Evolutionary conservation across 2,797 vertebrate species (phyloP).

Genomic region (Neomorphus geoffroyi): DNA sequence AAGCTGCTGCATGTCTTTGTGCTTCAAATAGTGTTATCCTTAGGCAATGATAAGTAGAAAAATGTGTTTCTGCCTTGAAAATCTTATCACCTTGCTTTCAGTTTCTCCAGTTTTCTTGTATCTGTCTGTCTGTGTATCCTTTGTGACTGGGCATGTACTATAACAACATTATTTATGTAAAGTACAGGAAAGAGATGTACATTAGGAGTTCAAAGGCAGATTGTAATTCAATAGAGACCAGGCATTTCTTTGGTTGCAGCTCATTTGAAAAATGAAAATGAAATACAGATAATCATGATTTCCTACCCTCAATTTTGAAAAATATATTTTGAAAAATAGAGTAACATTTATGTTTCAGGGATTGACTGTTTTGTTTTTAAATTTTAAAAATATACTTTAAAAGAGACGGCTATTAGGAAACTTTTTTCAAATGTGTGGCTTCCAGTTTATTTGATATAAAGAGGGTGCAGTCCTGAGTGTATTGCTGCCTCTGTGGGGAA

Average conservation of each 20-base stretch:
- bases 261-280: neutral
- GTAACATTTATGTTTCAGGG: neutral
- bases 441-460: neutral
- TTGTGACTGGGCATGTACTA: constrained; percentile 19
- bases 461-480: neutral
- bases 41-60: constrained; percentile 42
- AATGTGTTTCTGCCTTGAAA: constrained; percentile 47
- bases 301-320: neutral
- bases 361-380: neutral
- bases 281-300: neutral
- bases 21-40: constrained; percentile 38
- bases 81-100: constrained; percentile 52
- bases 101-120: constrained; percentile 43
- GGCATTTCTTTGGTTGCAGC: neutral
- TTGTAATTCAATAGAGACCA: constrained; percentile 3
- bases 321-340: no score
- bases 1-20: constrained; percentile 19
- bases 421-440: neutral
- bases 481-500: neutral
- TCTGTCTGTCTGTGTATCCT: neutral
- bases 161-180: constrained; percentile 47
- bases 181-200: constrained; percentile 16
- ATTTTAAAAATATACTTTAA: neutral
- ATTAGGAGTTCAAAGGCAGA: constrained; percentile 21
- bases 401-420: neutral